Evolutionary conservation across 2,797 vertebrate genomes (phyloP).

Genomic region (Antrozous pallidus): DNA sequence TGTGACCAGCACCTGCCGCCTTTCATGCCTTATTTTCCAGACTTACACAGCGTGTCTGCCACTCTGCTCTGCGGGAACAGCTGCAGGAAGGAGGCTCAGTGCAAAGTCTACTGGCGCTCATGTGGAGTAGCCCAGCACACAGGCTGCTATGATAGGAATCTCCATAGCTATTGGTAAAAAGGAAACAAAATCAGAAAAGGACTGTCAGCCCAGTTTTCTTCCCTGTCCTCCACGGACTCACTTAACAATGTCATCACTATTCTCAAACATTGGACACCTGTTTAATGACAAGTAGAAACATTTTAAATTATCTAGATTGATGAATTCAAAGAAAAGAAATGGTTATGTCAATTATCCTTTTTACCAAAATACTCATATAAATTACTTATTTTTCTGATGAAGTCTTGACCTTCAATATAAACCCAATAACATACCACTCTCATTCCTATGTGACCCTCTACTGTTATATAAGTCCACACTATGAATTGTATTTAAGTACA

Average conservation of each 20-base stretch:
- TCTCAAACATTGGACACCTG: background rate
- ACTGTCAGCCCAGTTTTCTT: background rate
- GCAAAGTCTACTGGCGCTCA: background rate
- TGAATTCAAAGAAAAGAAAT: background rate
- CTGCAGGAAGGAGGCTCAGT: background rate
- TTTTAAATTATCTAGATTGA: background rate
- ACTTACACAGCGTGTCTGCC: background rate
- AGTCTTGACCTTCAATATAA: background rate
- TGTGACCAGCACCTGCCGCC: slow-evolving; percentile 22
- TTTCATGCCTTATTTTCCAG: background rate
- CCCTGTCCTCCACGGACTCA: background rate
- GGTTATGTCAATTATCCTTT: background rate
- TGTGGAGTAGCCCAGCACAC: background rate
- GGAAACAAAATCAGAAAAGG: slow-evolving; percentile 14
- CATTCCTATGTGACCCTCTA: background rate
- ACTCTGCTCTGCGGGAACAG: background rate
- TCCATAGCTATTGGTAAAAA: background rate
- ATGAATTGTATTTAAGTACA: background rate
- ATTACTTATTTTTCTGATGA: background rate
- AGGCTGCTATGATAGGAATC: background rate
- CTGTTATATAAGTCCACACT: background rate
- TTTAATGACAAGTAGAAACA: background rate
- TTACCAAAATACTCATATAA: background rate
- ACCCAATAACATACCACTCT: background rate
- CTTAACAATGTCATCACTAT: background rate